A percentile compares a stretch with the other conserved stretches of the same genome.
Conservation (phyloP, 2,113 vertebrate genomes). For the Ginglymostoma cirratum region DNA sequence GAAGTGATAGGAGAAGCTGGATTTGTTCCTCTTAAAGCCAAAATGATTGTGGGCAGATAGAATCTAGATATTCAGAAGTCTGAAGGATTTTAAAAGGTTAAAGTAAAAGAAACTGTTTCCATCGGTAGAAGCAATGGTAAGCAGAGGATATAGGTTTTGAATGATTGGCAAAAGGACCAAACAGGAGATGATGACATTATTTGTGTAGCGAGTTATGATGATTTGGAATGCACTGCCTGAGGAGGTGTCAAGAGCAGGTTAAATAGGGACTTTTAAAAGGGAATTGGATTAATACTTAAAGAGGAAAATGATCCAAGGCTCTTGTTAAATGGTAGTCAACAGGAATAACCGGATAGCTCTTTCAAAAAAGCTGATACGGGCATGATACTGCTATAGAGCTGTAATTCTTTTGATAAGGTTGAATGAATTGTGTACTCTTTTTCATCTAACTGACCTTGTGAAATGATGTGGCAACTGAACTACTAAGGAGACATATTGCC, state of each 20-base stretch:
- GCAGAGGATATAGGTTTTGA: neutral
- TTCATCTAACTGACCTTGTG: neutral
- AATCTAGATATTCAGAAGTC: neutral
- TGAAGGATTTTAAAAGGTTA: neutral
- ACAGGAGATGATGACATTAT: neutral
- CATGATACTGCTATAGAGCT: neutral
- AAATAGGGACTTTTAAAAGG: neutral
- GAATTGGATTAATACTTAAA: neutral
- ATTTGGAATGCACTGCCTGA: neutral
- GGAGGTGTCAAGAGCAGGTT: neutral
- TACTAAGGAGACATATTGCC: neutral
- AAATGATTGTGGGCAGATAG: neutral
- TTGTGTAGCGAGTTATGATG: neutral
- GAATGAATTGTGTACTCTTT: neutral
- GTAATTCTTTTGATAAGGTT: neutral
- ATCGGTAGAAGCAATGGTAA: neutral
- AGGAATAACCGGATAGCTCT: neutral
- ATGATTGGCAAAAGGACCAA: neutral
- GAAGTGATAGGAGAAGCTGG: neutral
- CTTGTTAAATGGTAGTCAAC: neutral
- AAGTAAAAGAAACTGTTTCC: neutral
- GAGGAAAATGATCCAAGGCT: neutral
- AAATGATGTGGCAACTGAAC: neutral
- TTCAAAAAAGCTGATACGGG: neutral
- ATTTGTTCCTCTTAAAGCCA: neutral